phyloP scores from a whole-genome alignment of 2,797 vertebrate species.

The Cercopithecus neglectus region DNA sequence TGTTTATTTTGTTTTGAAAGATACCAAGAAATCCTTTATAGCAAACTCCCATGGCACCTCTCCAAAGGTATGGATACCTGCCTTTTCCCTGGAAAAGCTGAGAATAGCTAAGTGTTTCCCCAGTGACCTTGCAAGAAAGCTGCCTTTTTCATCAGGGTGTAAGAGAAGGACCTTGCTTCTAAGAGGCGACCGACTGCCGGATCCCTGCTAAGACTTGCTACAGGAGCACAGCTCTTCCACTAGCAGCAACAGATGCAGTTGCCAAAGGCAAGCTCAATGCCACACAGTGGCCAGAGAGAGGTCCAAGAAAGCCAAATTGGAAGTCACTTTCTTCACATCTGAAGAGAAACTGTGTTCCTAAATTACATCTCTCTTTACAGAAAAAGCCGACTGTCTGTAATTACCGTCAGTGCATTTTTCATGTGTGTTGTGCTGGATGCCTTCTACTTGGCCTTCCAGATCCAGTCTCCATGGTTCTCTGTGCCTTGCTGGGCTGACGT shows the following conservation, averaged over 20 bases:
- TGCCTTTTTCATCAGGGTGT: neutral
- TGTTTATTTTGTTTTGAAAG: slow-evolving; percentile 1
- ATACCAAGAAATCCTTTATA: neutral
- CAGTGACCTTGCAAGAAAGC: neutral
- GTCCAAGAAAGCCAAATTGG: neutral
- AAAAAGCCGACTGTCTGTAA: neutral
- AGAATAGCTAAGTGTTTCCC: neutral
- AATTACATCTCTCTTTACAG: neutral
- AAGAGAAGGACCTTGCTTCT: neutral
- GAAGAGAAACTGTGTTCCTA: neutral
- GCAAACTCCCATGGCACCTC: neutral
- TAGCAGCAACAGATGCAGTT: neutral
- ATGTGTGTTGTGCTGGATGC: neutral
- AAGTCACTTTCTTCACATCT: neutral
- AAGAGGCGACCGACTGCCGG: neutral
- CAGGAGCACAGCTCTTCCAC: neutral
- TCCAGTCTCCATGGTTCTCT: neutral
- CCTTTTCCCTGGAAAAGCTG: neutral
- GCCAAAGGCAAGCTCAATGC: neutral
- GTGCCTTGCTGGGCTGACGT: neutral
- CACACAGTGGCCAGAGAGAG: neutral
- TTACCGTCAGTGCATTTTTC: neutral
- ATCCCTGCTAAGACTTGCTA: neutral
- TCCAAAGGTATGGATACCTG: neutral
- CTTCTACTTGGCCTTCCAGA: neutral